These are phyloP conservation scores for Adela reaumurella DNA, from an alignment of 2,888 invertebrate genomes.

Conservation along the genomic window DNA sequence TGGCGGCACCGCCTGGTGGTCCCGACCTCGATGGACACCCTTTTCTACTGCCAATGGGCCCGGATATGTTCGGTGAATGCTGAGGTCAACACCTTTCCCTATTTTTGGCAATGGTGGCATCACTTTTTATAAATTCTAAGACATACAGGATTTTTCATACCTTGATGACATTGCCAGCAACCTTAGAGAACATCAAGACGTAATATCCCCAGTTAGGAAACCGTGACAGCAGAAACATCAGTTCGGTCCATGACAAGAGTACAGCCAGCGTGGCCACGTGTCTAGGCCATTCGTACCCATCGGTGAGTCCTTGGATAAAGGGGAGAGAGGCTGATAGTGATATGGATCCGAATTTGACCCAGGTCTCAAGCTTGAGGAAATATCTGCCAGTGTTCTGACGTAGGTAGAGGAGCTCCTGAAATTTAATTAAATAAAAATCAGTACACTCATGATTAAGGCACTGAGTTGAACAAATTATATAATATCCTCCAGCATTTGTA, in stretches of 20 bases:
- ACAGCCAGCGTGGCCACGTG: slow-evolving; percentile 51
- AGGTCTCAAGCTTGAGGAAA: slow-evolving; percentile 51
- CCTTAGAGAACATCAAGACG: slow-evolving; percentile 60
- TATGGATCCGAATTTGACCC: slow-evolving; percentile 51
- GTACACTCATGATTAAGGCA: too few relatives aligned
- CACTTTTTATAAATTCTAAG: too few relatives aligned
- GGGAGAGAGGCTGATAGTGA: slow-evolving; percentile 39
- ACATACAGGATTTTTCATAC: too few relatives aligned
- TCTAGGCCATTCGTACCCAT: slow-evolving; percentile 34
- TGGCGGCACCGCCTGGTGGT: too few relatives aligned
- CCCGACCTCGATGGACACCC: too few relatives aligned
- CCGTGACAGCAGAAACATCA: slow-evolving; percentile 54
- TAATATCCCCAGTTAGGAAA: slow-evolving; percentile 58
- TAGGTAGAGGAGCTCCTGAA: slow-evolving; percentile 52
- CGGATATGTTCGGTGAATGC: too few relatives aligned
- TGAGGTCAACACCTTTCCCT: too few relatives aligned
- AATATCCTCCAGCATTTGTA: too few relatives aligned
- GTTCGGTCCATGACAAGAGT: slow-evolving; percentile 52
- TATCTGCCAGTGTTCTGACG: slow-evolving; percentile 46
- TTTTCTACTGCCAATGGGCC: too few relatives aligned
- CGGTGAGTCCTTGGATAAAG: slow-evolving; percentile 23
- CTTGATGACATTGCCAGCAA: slow-evolving; percentile 53
- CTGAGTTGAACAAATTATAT: too few relatives aligned
- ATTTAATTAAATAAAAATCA: too few relatives aligned
- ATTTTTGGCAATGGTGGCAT: too few relatives aligned